Evolutionary conservation across 2,113 vertebrate genomes (phyloP).

Genomic region (Miniopterus natalensis): DNA sequence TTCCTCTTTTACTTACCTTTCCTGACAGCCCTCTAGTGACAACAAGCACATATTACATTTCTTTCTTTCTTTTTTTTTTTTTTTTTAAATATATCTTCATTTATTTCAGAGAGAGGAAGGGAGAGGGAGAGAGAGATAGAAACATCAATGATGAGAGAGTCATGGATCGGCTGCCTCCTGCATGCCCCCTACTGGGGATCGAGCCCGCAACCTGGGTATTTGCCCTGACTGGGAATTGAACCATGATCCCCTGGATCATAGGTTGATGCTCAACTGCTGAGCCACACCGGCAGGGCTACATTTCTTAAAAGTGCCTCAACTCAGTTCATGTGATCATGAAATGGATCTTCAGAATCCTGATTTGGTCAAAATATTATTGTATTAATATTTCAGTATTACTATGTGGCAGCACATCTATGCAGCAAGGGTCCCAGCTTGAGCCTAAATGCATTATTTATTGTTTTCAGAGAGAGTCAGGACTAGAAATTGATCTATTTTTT

Average conservation of each 20-base stretch:
- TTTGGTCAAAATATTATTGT: slow-evolving; percentile 51
- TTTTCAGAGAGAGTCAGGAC: slow-evolving; percentile 30
- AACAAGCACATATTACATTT: slow-evolving; percentile 50
- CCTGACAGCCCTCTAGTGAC: slow-evolving; percentile 66
- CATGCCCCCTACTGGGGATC: too few relatives aligned
- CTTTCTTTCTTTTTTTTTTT: neutral
- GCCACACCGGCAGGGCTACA: neutral
- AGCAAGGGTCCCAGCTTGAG: neutral
- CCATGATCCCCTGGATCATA: too few relatives aligned
- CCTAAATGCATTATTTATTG: neutral
- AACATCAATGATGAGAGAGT: too few relatives aligned
- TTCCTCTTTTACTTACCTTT: slow-evolving; percentile 56
- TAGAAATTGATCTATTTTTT: slow-evolving; percentile 52
- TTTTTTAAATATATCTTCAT: too few relatives aligned
- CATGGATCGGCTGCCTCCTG: too few relatives aligned
- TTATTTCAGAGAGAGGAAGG: too few relatives aligned
- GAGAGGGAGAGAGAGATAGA: too few relatives aligned
- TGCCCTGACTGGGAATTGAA: too few relatives aligned
- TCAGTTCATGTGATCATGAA: slow-evolving; percentile 25
- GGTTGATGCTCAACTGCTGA: too few relatives aligned
- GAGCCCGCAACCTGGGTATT: too few relatives aligned
- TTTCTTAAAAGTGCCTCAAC: slow-evolving; percentile 16
- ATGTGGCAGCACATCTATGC: neutral
- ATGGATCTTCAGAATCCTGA: slow-evolving; percentile 1
- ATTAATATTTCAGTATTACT: slow-evolving; percentile 55